phyloP scores from a whole-genome alignment of 2,113 vertebrate genomes.

The Stegostoma tigrinum region DNA sequence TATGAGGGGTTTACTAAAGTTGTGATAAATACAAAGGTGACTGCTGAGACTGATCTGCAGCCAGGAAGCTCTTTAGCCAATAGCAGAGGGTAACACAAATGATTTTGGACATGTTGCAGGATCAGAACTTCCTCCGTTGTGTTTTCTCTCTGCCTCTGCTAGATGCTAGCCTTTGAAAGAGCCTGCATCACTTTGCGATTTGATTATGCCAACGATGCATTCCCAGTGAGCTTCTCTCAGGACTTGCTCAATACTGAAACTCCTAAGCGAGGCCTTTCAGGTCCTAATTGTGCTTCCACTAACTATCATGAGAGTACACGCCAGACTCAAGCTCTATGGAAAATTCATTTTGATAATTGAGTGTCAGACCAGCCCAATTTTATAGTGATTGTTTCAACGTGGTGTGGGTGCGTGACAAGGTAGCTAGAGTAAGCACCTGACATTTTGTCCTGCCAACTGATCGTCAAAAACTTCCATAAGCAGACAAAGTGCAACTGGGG shows the following conservation, averaged over 20 bases:
- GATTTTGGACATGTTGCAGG: background rate
- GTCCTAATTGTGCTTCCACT: background rate
- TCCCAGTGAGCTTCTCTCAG: background rate
- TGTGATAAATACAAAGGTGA: background rate
- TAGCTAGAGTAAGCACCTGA: too few species aligned
- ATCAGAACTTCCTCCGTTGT: background rate
- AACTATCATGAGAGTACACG: background rate
- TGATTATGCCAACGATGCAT: background rate
- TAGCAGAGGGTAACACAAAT: background rate
- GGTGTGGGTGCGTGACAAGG: too few species aligned
- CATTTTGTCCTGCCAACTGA: too few species aligned
- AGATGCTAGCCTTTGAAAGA: background rate
- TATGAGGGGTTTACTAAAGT: background rate
- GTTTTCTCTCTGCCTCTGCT: background rate
- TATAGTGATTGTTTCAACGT: background rate
- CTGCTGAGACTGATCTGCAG: background rate
- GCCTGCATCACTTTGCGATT: background rate
- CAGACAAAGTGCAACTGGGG: too few species aligned
- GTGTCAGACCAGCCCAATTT: background rate
- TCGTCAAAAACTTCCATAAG: too few species aligned
- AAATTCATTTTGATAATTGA: background rate
- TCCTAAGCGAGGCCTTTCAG: background rate
- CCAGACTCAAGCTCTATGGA: too few species aligned
- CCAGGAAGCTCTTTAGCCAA: background rate
- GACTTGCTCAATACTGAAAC: background rate